A percentile compares a stretch with the other conserved stretches of the same genome.
These are phyloP conservation scores for Dorcus parallelipipedus DNA, from an alignment of 2,888 invertebrate genomes.

Conservation along the genomic window DNA sequence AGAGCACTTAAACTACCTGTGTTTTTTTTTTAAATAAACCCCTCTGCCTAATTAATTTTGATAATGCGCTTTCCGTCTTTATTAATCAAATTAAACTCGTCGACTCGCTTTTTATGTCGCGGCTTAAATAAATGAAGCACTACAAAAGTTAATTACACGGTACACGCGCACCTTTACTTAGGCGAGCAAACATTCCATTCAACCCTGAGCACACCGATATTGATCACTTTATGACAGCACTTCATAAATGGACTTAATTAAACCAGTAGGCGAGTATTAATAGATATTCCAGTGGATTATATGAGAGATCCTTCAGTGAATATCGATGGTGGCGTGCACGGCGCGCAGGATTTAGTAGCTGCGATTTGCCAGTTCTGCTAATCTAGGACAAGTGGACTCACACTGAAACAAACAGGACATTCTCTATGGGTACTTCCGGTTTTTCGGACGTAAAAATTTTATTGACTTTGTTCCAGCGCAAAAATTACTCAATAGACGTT, in stretches of 20 bases:
- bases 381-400: too few species aligned
- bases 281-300: not conserved
- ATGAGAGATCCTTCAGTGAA: not conserved
- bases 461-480: too few species aligned
- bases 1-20: too few species aligned
- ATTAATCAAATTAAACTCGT: not conserved
- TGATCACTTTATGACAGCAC: not conserved
- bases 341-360: too few species aligned
- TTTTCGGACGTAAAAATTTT: too few species aligned
- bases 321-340: too few species aligned
- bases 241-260: conserved; percentile 3
- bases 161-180: not conserved
- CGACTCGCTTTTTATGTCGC: not conserved
- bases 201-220: not conserved
- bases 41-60: not conserved
- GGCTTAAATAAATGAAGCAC: not conserved
- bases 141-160: not conserved
- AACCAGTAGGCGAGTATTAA: conserved; percentile 2
- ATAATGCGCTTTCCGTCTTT: not conserved
- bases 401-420: too few species aligned
- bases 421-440: too few species aligned
- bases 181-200: not conserved
- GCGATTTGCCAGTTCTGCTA: too few species aligned
- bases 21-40: too few species aligned
- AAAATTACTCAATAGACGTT: too few species aligned